These are phyloP conservation scores for Chrysina gloriosa DNA, from an alignment of 2,888 invertebrate genomes.

Conservation along the genomic window DNA sequence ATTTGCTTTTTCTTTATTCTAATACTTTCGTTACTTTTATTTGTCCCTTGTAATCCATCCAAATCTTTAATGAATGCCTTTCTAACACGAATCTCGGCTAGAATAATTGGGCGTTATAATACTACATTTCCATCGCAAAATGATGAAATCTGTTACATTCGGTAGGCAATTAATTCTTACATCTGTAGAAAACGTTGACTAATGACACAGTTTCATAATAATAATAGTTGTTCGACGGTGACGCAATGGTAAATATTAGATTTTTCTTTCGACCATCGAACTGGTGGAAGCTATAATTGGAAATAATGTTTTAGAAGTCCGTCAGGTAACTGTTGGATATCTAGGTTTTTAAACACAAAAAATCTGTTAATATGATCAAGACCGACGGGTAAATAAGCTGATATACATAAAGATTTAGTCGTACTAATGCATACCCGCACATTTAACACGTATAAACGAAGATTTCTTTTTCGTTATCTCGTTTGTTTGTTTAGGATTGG, in stretches of 20 bases:
- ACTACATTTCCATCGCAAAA: not conserved
- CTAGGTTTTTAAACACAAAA: too few relatives aligned
- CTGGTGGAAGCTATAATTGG: too few relatives aligned
- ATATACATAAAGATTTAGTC: conserved; percentile 1
- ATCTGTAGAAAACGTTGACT: too few relatives aligned
- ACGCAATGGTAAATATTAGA: too few relatives aligned
- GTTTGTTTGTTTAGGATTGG: conserved; percentile 52
- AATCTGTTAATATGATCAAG: conserved; percentile 10
- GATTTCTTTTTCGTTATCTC: conserved; percentile 51
- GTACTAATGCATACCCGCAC: too few relatives aligned
- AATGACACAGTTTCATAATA: too few relatives aligned
- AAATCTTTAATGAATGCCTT: conserved; percentile 1
- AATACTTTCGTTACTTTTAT: not conserved
- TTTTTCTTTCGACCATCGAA: too few relatives aligned
- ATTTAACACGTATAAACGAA: conserved; percentile 16
- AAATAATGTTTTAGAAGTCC: too few relatives aligned
- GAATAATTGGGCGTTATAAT: not conserved
- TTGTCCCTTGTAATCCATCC: not conserved
- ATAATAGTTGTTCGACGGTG: too few relatives aligned
- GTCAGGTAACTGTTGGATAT: too few relatives aligned
- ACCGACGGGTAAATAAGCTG: conserved; percentile 1
- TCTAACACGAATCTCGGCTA: not conserved
- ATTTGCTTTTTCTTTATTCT: conserved; percentile 2
- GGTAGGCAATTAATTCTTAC: not conserved
- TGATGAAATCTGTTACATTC: not conserved